These are phyloP conservation scores for Mus minutoides DNA, from an alignment of 2,797 vertebrate genomes.

Conservation along the genomic window DNA sequence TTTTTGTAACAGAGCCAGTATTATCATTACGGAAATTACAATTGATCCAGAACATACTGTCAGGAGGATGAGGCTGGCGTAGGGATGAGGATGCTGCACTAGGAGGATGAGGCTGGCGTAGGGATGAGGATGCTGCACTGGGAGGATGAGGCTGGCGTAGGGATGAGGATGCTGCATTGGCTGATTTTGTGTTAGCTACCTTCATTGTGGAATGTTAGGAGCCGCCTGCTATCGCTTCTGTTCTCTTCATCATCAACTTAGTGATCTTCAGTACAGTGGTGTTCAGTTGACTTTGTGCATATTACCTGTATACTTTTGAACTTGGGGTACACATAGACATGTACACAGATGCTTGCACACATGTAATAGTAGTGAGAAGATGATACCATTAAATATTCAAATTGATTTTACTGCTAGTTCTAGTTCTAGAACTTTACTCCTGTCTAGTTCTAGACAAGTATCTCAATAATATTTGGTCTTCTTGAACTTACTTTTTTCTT, in stretches of 20 bases:
- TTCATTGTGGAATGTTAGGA: conserved; percentile 30
- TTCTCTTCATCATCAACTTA: conserved; percentile 42
- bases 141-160: conserved; percentile 37
- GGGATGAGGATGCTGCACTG: conserved; percentile 51
- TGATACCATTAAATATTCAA: not conserved
- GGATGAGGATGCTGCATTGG: conserved; percentile 53
- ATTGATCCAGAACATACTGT: conserved; percentile 63
- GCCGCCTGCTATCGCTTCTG: conserved; percentile 5
- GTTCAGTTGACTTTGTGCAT: not conserved
- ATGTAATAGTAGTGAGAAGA: not conserved
- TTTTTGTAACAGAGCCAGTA: conserved; percentile 79
- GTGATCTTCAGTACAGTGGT: not conserved
- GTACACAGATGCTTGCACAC: not conserved
- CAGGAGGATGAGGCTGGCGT: conserved; percentile 45
- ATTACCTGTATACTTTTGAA: not conserved
- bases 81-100: conserved; percentile 42
- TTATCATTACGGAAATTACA: conserved; percentile 80
- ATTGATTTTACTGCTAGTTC: not conserved
- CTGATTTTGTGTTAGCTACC: conserved; percentile 31
- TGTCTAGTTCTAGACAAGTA: not conserved
- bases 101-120: conserved; percentile 42
- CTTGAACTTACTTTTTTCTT: no score
- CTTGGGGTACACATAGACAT: not conserved
- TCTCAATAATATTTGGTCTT: not conserved
- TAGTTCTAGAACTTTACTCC: no score